These are phyloP conservation scores for Drosophila orosa DNA, from an alignment of 1,140 invertebrate species.

Conservation along the genomic window DNA sequence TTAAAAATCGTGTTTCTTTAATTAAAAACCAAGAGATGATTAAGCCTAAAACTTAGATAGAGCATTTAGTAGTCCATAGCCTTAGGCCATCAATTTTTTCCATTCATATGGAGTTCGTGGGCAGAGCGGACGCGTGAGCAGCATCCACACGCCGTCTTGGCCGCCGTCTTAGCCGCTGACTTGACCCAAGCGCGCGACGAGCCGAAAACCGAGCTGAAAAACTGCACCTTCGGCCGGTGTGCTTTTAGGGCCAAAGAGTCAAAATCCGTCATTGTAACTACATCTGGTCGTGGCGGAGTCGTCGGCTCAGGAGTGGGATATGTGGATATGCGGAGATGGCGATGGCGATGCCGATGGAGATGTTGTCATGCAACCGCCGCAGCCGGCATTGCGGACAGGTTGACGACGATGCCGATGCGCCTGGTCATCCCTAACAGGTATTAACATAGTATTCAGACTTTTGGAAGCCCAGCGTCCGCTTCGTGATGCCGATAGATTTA, in stretches of 20 bases:
- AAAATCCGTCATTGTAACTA: conserved; percentile 79
- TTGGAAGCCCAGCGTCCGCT: conserved; percentile 76
- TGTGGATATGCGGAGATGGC: conserved; percentile 1
- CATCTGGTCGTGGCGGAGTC: conserved; percentile 46
- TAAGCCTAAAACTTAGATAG: not conserved
- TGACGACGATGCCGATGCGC: conserved; percentile 40
- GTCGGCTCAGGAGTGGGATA: conserved; percentile 15
- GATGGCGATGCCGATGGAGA: conserved; percentile 18
- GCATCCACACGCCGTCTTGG: conserved; percentile 45
- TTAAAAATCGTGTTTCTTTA: not conserved
- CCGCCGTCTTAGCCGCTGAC: conserved; percentile 25
- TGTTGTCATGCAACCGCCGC: conserved; percentile 70
- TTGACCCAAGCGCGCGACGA: conserved; percentile 58
- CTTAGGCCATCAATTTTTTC: conserved; percentile 24
- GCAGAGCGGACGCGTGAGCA: conserved; percentile 67
- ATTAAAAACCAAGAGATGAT: not conserved
- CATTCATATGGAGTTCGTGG: conserved; percentile 64
- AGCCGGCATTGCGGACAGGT: conserved; percentile 46
- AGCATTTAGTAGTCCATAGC: conserved; percentile 1
- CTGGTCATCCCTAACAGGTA: conserved; percentile 80
- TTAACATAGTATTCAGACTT: conserved; percentile 58
- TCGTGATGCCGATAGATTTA: conserved; percentile 75
- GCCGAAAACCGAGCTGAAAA: conserved; percentile 47
- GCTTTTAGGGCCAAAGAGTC: conserved; percentile 79
- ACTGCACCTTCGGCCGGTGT: conserved; percentile 61